Base-by-base conservation (phyloP, 2,888 invertebrate genomes). In the Ophioninae sp. region DNA sequence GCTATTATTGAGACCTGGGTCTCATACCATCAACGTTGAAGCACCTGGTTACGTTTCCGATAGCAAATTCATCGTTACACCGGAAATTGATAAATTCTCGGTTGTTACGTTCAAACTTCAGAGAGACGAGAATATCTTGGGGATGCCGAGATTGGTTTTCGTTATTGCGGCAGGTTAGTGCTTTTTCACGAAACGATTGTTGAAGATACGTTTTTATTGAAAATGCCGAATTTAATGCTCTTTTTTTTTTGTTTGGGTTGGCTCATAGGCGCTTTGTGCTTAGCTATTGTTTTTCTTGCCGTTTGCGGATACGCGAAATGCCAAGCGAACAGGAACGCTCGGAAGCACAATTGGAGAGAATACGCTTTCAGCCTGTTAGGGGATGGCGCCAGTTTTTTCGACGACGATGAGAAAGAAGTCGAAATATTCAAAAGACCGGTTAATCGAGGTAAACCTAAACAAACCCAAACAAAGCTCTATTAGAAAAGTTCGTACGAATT, bases 121-220 rank as follows among this genome's bases (percentile, higher is more conserved):
- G 67, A 93, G 93, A 13, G 95, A 97, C 88, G 95, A 96, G 86
- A 94, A 93, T 82, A 95, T 97, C 20, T 93, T 96, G 87, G 97
- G 97, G 0, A 93, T 97, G 93, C 96, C 97, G 0, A 93, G 97
- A 41, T 93, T 97, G 30, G 94, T 96, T 1, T 97, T 98, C 91
- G 95, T 97, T 51, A 94, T 97, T 89, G 90, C 97, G 10, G 94
- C 96, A 86, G 97, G 97, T 95, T 90, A 91, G 93, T 78, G 7
- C 58, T 13, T 82, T 64, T 30, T 20, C 5, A 6, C n/a, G 17
- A 37, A 44, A 68, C n/a, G 51, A 23, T 56, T 17, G 23, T 17
- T 22, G 6, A 13, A 9, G 44, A 9, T 44, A 63, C 30, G 30
- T 30, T 30, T 30, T 3, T 3, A 30, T 30, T 3, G 30, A 30